Evolutionary conservation across 2,113 vertebrate species (phyloP).

Genomic region (Ceyx melanurus): DNA sequence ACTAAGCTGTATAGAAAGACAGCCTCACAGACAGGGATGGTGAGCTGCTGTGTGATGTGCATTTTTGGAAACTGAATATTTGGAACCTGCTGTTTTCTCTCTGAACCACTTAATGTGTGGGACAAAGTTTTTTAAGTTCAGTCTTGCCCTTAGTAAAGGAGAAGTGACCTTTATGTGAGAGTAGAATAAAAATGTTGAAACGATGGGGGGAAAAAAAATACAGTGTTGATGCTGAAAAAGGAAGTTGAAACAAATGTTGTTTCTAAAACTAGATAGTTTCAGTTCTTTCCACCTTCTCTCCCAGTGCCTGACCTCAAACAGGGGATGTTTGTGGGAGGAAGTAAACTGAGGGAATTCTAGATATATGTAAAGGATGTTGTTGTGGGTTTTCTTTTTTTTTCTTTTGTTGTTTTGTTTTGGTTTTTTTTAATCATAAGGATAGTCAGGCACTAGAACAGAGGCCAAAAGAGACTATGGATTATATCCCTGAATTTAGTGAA

Average conservation of each 20-base stretch:
- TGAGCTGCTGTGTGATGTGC: not conserved
- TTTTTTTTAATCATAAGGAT: not conserved
- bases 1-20: not conserved
- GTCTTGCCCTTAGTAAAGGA: not conserved
- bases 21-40: not conserved
- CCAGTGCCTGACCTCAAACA: not conserved
- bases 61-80: not conserved
- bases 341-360: not conserved
- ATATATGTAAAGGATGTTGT: not conserved
- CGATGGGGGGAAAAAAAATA: not conserved
- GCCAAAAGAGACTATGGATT: not conserved
- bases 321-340: not conserved
- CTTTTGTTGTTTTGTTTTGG: no score
- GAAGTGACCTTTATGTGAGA: not conserved
- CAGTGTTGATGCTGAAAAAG: not conserved
- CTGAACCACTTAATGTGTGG: not conserved
- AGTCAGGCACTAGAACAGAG: not conserved
- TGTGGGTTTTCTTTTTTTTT: not conserved
- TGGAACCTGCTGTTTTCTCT: not conserved
- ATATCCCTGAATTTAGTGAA: not conserved
- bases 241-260: not conserved
- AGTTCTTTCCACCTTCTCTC: not conserved
- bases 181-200: not conserved
- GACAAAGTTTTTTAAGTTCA: not conserved
- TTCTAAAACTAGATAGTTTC: not conserved